Base-by-base conservation (phyloP, 2,797 vertebrate species). In the Coendou prehensilis region DNA sequence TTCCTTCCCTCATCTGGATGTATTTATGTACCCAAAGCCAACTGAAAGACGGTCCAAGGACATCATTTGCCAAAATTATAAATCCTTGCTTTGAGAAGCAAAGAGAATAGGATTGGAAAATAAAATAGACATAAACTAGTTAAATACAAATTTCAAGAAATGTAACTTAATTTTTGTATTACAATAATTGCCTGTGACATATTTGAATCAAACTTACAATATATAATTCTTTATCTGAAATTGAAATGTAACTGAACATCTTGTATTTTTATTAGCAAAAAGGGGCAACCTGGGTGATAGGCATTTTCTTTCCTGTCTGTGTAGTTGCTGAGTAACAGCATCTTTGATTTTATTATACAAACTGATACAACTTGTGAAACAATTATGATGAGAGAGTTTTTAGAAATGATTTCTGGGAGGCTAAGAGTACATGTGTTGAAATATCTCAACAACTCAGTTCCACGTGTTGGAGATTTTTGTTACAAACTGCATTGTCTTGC, bases 1-100 rank as follows among this genome's bases (percentile, higher is more conserved):
- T 76, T 50, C 26, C 37, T 76, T 92, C 6, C 57, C 11, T 95
- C 2, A 11, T 33, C 1, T 93, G 20, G 10, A 17, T 76, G 26
- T 23, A 28, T 15, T 90, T 81, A 87, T 57, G 50, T 83, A n/a
- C 28, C 6, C 30, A 85, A 37, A 71, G 13, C 0, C 86, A 89
- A 95, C 4, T 78, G 9, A 90, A 81, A 52, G 47, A 75, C 5
- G 8, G 23, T 78, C 10, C n/a, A 79, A 54, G 18, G 73, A 75
- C 3, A 15, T 79, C n/a, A 94, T n/a, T 59, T 91, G 9, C 30
- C 64, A 61, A 93, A 89, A 61, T 91, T 89, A 41, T 93, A 93
- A 88, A 89, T 4, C 3, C 2, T 54, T 54, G 6, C 2, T 33
- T 54, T 33, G 28, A 79, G 30, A 9, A 20, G 30, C 10, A 15